These are phyloP conservation scores for Dryobota labecula DNA, from an alignment of 2,888 invertebrate genomes.

Conservation along the genomic window DNA sequence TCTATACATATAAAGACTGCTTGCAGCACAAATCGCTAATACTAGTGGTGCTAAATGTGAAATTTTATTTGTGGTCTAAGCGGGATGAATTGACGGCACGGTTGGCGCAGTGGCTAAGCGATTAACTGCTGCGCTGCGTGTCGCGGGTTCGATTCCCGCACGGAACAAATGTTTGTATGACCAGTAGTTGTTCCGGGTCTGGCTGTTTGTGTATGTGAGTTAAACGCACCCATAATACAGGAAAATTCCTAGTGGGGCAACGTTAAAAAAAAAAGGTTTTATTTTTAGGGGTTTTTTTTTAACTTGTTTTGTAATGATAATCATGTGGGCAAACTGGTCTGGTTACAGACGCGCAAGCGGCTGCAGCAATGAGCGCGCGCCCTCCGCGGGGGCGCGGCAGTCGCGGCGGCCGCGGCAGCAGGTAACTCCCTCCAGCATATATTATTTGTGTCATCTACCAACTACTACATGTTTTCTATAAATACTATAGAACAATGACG, in stretches of 20 bases:
- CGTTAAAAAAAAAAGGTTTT: too few species aligned
- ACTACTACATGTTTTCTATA: neutral
- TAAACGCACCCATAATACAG: too few species aligned
- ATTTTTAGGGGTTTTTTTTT: neutral
- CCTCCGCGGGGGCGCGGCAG: slow-evolving; percentile 38
- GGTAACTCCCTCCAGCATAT: too few species aligned
- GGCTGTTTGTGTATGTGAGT: too few species aligned
- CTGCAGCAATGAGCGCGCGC: slow-evolving; percentile 26
- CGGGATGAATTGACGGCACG: too few species aligned
- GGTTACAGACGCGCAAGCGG: slow-evolving; percentile 41
- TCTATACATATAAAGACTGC: neutral
- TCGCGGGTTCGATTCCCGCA: too few species aligned
- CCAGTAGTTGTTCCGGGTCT: too few species aligned
- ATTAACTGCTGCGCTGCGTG: too few species aligned
- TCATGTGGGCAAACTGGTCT: neutral
- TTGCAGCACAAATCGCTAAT: neutral
- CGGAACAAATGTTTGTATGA: too few species aligned
- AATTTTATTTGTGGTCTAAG: neutral
- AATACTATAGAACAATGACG: neutral
- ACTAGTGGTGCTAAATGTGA: neutral
- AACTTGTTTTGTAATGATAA: too few species aligned
- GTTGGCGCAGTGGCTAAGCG: too few species aligned
- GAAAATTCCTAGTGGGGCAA: too few species aligned
- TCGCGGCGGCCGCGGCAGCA: slow-evolving; percentile 51
- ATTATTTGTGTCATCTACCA: neutral